Conservation (phyloP, 2,888 invertebrate genomes). For the Encarsia formosa region DNA sequence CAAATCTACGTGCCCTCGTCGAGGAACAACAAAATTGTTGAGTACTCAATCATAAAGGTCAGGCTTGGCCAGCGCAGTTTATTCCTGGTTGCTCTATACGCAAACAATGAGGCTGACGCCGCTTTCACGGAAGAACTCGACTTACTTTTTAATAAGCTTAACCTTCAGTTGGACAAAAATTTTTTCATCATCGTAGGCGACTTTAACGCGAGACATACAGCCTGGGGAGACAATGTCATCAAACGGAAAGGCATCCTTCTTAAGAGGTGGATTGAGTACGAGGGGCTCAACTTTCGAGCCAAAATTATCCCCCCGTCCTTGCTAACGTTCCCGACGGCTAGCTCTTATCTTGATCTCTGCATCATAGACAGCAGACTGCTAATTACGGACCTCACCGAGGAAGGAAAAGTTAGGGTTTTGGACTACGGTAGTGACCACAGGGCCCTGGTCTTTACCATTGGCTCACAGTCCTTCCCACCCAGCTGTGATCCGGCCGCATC, state of each 20-base stretch:
- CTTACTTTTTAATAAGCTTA: background rate
- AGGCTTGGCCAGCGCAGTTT: slow-evolving; percentile 4
- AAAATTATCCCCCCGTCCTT: background rate
- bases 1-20: background rate
- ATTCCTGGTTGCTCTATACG: slow-evolving; percentile 1
- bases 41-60: slow-evolving; percentile 1
- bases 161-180: background rate
- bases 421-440: slow-evolving; percentile 5
- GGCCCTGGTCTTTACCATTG: background rate
- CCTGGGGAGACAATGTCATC: background rate
- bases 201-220: slow-evolving; percentile 3
- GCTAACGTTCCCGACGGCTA: background rate
- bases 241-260: slow-evolving; percentile 12
- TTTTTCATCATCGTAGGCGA: slow-evolving; percentile 8
- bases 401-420: background rate
- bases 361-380: background rate
- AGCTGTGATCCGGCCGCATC: too few relatives aligned
- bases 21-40: background rate
- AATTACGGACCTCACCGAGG: background rate
- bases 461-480: background rate
- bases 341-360: slow-evolving; percentile 1
- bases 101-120: background rate
- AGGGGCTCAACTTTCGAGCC: background rate
- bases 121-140: slow-evolving; percentile 3
- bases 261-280: background rate